Evolutionary conservation across 2,888 invertebrate species (phyloP).

Genomic region (Hoplodrina ambigua): DNA sequence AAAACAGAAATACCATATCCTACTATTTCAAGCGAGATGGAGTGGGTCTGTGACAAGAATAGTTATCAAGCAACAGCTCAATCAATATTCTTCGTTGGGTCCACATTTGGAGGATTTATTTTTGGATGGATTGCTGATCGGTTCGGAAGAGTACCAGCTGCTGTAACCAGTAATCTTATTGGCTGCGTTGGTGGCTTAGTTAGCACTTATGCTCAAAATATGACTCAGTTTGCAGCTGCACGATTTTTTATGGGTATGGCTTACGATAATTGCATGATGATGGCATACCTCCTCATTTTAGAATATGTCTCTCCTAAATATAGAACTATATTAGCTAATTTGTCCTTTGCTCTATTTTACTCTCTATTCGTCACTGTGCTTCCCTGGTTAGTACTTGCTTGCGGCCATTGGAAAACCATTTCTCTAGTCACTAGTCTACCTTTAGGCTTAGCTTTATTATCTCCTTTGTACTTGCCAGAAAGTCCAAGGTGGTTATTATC

Average conservation of each 20-base stretch:
- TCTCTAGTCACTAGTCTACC: slow-evolving; percentile 78
- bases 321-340: slow-evolving; percentile 75
- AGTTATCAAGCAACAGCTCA: slow-evolving; percentile 81
- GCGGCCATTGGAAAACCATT: slow-evolving; percentile 78
- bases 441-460: slow-evolving; percentile 69
- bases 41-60: slow-evolving; percentile 79
- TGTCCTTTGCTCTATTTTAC: slow-evolving; percentile 77
- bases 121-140: slow-evolving; percentile 79
- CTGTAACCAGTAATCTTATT: slow-evolving; percentile 70
- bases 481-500: slow-evolving; percentile 80
- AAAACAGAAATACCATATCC: slow-evolving; percentile 79
- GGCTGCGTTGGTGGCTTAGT: slow-evolving; percentile 74
- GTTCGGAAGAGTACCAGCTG: slow-evolving; percentile 77
- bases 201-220: slow-evolving; percentile 73
- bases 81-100: slow-evolving; percentile 78
- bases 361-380: slow-evolving; percentile 68
- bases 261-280: slow-evolving; percentile 79
- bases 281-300: slow-evolving; percentile 76
- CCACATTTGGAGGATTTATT: slow-evolving; percentile 75
- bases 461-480: slow-evolving; percentile 76
- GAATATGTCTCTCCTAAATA: slow-evolving; percentile 80
- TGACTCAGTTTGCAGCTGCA: slow-evolving; percentile 72
- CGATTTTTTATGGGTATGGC: slow-evolving; percentile 79
- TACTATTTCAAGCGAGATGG: slow-evolving; percentile 78
- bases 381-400: slow-evolving; percentile 76